A percentile compares a stretch with the other conserved stretches of the same genome.
Evolutionary conservation across 1,140 invertebrate genomes (phyloP).

Genomic region (Eciton burchellii): DNA sequence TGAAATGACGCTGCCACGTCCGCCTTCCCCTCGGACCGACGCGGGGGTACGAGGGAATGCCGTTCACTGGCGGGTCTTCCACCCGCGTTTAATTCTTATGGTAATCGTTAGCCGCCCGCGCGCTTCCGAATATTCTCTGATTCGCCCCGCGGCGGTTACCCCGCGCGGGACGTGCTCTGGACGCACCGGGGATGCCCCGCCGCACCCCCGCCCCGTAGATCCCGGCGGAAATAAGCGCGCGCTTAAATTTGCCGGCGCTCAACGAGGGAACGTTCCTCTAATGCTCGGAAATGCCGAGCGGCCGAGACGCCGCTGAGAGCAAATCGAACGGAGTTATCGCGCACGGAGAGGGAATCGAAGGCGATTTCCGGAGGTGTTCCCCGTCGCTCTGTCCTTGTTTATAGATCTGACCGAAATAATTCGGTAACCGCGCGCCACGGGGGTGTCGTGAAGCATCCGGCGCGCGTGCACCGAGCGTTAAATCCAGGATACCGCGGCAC

Average conservation of each 20-base stretch:
- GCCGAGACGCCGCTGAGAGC: neutral
- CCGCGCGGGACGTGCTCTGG: too few relatives aligned
- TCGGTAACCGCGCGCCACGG: neutral
- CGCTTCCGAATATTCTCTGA: constrained; percentile 65
- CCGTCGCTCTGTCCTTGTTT: constrained; percentile 7
- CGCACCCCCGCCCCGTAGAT: neutral
- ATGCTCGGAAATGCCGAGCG: neutral
- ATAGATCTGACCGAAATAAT: constrained; percentile 8
- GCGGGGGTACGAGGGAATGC: constrained; percentile 13
- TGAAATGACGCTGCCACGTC: constrained; percentile 57
- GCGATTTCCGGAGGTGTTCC: neutral
- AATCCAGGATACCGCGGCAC: neutral
- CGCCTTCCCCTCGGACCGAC: too few relatives aligned
- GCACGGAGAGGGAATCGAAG: neutral
- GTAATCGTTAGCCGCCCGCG: constrained; percentile 63
- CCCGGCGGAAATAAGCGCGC: constrained; percentile 16
- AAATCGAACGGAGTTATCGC: constrained; percentile 20
- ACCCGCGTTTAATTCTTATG: constrained; percentile 68
- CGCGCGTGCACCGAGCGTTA: constrained; percentile 2
- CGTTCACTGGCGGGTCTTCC: neutral
- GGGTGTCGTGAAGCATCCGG: neutral
- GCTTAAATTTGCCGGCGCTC: constrained; percentile 35
- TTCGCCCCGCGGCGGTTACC: constrained; percentile 4
- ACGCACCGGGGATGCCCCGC: neutral
- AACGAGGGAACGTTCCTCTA: neutral